These are phyloP conservation scores for Otocyon megalotis DNA, from an alignment of 2,113 vertebrate species.

Conservation along the genomic window DNA sequence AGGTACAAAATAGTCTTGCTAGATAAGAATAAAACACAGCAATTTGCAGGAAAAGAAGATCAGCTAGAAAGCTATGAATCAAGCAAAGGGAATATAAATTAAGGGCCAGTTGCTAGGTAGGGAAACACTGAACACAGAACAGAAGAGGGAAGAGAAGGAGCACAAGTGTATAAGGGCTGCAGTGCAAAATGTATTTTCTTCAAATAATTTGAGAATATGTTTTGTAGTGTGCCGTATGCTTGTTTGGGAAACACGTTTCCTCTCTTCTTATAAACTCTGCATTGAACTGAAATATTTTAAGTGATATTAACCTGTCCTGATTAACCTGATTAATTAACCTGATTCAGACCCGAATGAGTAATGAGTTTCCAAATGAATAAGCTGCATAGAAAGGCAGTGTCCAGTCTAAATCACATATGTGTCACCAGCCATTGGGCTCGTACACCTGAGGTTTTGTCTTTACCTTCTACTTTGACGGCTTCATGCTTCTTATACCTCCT, in stretches of 20 bases:
- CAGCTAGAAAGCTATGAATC: not conserved
- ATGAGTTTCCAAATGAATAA: not conserved
- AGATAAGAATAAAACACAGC: not conserved
- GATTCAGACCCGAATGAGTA: not conserved
- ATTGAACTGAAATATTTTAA: not conserved
- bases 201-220: not conserved
- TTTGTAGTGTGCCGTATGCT: not conserved
- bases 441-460: not conserved
- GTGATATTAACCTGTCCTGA: not conserved
- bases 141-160: not conserved
- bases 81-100: not conserved
- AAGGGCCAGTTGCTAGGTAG: not conserved
- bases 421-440: not conserved
- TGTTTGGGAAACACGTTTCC: not conserved
- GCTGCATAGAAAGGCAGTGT: not conserved
- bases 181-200: not conserved
- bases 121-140: not conserved
- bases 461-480: not conserved
- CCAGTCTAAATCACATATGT: fast-evolving
- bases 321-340: not conserved
- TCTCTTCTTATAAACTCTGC: not conserved
- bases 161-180: not conserved
- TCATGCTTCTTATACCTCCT: not conserved
- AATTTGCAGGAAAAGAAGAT: not conserved
- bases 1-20: not conserved